Evolutionary conservation across 2,888 invertebrate genomes (phyloP), one percentile per base, ranked within the genome.

Genomic region (Isotomurus palustris): DNA sequence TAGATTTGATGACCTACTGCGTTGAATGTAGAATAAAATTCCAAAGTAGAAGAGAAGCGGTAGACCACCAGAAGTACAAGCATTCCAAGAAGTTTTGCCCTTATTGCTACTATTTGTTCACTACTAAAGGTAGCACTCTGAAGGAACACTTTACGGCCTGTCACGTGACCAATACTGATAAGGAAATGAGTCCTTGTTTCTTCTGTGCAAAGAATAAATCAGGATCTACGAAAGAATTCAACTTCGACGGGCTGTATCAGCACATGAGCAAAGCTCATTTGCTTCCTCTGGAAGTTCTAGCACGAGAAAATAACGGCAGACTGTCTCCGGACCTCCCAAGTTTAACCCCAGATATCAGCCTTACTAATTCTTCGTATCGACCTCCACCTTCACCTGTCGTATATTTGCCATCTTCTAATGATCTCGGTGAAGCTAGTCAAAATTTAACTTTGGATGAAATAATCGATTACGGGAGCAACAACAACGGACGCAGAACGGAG

Each of bases 51-150:
- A 5, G 27, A 17, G 40, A 51, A 2, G 50, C 22, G 1, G 38
- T 35, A 2, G 5, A 38, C 10, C 52, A 52, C 41, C 28, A 40
- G 14, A 27, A 40, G 41, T 6, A 27, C 2, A 19, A 6, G 12
- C 52, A 52, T 27, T 17, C 25, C 1, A 27, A 19, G 28, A 41
- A 41, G 29, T 14, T 40, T 5, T 52, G 52, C 52, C 41, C 41
- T 22, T 3, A 41, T 41, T 52, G 52, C n/a, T 52, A 17, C 14
- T 2, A 28, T 4, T 5, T 17, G 5, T n/a, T 40, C 19, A 24
- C 8, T 2, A 40, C 12, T 10, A 41, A 17, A 17, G 43, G 43
- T 4, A n/a, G 12, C 5, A 22, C 12, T 1, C 19, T 21, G 27
- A 27, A 19, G 19, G 14, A 27, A 2, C 52, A 52, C 22, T 40